phyloP scores from a whole-genome alignment of 2,888 invertebrate genomes.

The Thera obeliscata region DNA sequence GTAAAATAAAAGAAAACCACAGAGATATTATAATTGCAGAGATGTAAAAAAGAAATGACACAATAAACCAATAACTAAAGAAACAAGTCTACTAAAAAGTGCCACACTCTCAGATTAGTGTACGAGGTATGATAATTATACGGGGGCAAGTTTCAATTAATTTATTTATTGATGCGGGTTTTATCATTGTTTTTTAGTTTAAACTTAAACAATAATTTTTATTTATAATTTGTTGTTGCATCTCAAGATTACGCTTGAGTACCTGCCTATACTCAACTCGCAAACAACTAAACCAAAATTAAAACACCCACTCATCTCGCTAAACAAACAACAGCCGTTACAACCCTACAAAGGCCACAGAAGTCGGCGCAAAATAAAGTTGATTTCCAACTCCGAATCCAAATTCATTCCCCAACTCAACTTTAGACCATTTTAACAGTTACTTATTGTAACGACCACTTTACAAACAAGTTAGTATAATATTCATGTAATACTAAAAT shows the following conservation, averaged over 20 bases:
- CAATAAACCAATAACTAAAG: no score
- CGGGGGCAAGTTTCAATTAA: no score
- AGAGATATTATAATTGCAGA: not conserved
- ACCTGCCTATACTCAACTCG: conserved; percentile 1
- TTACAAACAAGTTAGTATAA: conserved; percentile 32
- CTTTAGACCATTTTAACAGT: conserved; percentile 40
- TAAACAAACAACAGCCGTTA: conserved; percentile 41
- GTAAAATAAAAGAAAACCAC: not conserved
- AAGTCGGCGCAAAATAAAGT: conserved; percentile 38
- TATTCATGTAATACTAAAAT: not conserved
- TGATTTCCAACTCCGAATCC: conserved; percentile 42
- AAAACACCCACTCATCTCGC: conserved; percentile 36
- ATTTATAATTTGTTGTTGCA: not conserved
- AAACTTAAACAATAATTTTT: no score
- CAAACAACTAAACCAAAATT: conserved; percentile 35
- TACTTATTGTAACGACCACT: conserved; percentile 33
- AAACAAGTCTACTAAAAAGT: no score
- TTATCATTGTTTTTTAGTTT: no score
- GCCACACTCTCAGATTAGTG: no score
- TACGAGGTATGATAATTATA: no score
- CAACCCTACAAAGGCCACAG: conserved; percentile 33
- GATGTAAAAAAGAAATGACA: not conserved
- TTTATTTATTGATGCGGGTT: no score
- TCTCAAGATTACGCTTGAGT: not conserved
- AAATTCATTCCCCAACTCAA: conserved; percentile 39